These are phyloP conservation scores for Chymomyza amoena DNA, from an alignment of 2,888 invertebrate species.

Conservation along the genomic window DNA sequence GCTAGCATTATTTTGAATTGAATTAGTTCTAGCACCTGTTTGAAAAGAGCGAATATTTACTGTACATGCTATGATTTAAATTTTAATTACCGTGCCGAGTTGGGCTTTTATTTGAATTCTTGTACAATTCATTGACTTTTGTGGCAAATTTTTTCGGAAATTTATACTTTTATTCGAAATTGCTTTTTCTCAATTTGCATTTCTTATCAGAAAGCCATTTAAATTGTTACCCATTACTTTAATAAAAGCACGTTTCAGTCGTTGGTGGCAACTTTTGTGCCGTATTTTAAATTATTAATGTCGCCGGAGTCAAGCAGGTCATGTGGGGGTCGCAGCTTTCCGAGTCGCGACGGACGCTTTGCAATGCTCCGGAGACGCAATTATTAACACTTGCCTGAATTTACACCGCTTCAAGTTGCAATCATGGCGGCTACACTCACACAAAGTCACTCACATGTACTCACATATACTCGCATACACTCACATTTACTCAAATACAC, in stretches of 20 bases:
- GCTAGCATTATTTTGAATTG: not conserved
- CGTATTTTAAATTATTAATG: conserved; percentile 42
- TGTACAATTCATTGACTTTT: not conserved
- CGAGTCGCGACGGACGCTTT: conserved; percentile 1
- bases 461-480: not conserved
- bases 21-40: not conserved
- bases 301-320: conserved; percentile 17
- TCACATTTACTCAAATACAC: not conserved
- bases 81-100: not conserved
- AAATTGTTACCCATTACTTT: conserved; percentile 38
- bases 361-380: conserved; percentile 23
- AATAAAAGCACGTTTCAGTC: conserved; percentile 34
- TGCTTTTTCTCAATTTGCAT: conserved; percentile 39
- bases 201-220: conserved; percentile 38
- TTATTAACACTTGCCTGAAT: conserved; percentile 50
- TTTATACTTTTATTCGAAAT: not conserved
- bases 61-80: not conserved
- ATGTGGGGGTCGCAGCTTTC: not conserved
- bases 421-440: not conserved
- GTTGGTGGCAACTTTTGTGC: conserved; percentile 26
- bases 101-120: not conserved
- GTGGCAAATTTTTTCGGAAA: not conserved
- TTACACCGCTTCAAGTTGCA: not conserved
- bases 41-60: not conserved
- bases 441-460: not conserved